phyloP scores from a whole-genome alignment of 2,888 invertebrate species.

The Geophilus truncorum region DNA sequence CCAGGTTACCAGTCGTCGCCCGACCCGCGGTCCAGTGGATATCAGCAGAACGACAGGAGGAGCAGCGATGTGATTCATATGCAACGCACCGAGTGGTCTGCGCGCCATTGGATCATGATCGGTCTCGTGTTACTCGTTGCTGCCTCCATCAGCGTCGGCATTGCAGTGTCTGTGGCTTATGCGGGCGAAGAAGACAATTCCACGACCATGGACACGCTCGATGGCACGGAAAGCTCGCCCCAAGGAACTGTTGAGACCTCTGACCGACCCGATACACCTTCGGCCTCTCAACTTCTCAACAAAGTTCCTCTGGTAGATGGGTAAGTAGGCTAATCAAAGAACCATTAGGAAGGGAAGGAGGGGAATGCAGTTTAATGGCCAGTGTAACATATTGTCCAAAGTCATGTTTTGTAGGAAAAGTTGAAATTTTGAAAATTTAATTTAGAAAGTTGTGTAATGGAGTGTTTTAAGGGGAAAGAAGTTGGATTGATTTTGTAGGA shows the following conservation, averaged over 20 bases:
- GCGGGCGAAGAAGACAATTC: not conserved
- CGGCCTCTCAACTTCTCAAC: not conserved
- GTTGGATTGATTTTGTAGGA: too few relatives aligned
- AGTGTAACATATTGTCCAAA: too few relatives aligned
- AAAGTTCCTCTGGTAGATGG: conserved; percentile 31
- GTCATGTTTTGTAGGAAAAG: too few relatives aligned
- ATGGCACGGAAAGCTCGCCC: not conserved
- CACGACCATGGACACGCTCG: not conserved
- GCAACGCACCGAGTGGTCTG: conserved; percentile 14
- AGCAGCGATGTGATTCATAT: not conserved
- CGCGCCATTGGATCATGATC: conserved; percentile 66
- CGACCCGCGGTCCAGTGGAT: not conserved
- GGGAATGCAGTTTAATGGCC: too few relatives aligned
- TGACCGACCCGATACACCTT: not conserved
- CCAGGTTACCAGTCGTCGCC: not conserved
- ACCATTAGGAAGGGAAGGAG: too few relatives aligned
- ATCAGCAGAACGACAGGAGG: not conserved
- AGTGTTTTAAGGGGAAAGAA: too few relatives aligned
- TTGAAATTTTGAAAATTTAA: too few relatives aligned
- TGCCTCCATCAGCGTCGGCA: conserved; percentile 72
- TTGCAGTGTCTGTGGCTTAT: conserved; percentile 59
- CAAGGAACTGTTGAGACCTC: not conserved
- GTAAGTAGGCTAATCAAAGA: conserved; percentile 15
- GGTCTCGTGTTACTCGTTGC: conserved; percentile 69
- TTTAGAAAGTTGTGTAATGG: too few relatives aligned